Base-by-base conservation (phyloP, 1,140 invertebrate species). In the Palaemon carinicauda region DNA sequence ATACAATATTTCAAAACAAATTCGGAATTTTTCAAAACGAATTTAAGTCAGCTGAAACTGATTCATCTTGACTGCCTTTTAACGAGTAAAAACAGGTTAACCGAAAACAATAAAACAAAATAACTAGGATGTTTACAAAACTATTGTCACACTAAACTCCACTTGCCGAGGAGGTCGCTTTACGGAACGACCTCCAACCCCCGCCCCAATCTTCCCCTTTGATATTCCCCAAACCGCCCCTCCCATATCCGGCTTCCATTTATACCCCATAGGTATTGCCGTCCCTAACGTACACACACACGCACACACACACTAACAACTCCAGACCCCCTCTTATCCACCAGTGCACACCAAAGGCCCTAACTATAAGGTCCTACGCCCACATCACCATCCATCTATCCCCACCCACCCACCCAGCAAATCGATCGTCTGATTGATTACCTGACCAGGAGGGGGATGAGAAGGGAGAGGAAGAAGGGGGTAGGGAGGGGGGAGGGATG, bases 391-490 rank as follows among this genome's bases (percentile, higher is more conserved):
- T 15, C 65, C 65, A 69, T 29, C 24, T 29, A 69, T 29, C 24
- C 21, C 41, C 41, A 41, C 41, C 19, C 41, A 41, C 41, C 19
- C 33, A n/a, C 14, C 73, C 33, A 50, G 5, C 73, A 75, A 31
- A 75, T 75, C 73, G 73, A 75, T 50, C 41, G 41, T 41, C 41
- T 75, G 73, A 75, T 75, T 75, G 73, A 75, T 75, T 75, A n/a
- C 33, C 19, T 50, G 73, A 75, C 24, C 73, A 75, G 19, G 31
- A 33, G 41, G 27, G 74, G 52, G 31, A 53, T 33, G 52, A 51
- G 52, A 51, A 78, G 50, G 52, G 74, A 78, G 74, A 78, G 74
- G 52, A 51, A 53, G 74, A 53, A 21, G 52, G 74, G 52, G 50
- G 27, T 33, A 60, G 53, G 21, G 77, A 80, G 53, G 29, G 53